A percentile compares a stretch with the other conserved stretches of the same genome.
phyloP scores from a whole-genome alignment of 2,797 vertebrate species.

The Heterohyrax brucei region DNA sequence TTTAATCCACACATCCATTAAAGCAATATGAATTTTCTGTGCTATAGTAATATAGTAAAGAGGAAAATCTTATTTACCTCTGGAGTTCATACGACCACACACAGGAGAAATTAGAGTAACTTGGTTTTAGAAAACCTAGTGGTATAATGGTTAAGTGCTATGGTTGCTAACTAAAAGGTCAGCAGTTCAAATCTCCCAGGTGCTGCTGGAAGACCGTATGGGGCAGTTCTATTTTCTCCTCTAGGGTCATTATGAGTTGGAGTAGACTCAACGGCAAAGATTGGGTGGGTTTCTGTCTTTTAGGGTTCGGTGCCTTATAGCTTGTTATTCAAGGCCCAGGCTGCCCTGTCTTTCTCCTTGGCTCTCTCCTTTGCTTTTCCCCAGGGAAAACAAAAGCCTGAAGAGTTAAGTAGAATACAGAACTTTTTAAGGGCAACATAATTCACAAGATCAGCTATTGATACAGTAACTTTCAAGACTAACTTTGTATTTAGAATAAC shows the following conservation, averaged over 20 bases:
- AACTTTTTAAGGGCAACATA: constrained; percentile 33
- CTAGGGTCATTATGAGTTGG: too few species aligned
- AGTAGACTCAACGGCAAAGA: too few species aligned
- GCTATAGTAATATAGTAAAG: background rate
- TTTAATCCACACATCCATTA: constrained; percentile 9
- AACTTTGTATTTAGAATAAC: constrained; percentile 53
- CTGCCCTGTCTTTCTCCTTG: background rate
- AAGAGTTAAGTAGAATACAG: background rate
- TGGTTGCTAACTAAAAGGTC: too few species aligned
- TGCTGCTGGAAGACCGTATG: too few species aligned
- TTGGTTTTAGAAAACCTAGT: too few species aligned
- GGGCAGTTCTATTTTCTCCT: too few species aligned
- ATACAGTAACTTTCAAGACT: constrained; percentile 39
- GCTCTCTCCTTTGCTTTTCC: background rate
- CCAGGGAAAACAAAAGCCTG: background rate
- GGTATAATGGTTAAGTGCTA: too few species aligned
- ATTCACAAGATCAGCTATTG: constrained; percentile 55
- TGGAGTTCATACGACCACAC: background rate
- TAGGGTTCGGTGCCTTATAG: accelerated
- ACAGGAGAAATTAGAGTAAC: background rate
- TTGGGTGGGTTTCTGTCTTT: too few species aligned
- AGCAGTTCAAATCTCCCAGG: too few species aligned
- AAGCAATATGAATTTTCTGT: constrained; percentile 32
- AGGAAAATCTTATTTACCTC: background rate
- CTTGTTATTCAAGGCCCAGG: background rate